Percentiles rank a stretch among this genome's conserved stretches.
These are phyloP conservation scores for Marisa cornuarietis DNA, from an alignment of 1,140 invertebrate species.

Conservation along the genomic window DNA sequence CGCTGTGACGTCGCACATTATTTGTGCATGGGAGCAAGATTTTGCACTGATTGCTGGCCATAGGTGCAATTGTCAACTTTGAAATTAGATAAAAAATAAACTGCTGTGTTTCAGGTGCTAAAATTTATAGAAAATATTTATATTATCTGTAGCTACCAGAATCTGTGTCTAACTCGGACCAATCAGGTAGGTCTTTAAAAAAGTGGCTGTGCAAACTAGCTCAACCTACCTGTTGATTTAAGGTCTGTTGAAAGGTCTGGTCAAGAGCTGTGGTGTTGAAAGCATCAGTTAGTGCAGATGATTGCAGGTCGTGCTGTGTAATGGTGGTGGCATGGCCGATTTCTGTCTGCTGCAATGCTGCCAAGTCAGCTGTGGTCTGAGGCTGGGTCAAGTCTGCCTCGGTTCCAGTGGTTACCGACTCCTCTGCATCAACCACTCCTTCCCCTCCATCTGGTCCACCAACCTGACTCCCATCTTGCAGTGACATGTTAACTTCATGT, in stretches of 20 bases:
- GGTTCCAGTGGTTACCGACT: constrained; percentile 25
- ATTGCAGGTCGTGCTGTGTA: constrained; percentile 47
- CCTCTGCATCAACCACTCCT: constrained; percentile 41
- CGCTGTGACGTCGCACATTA: too few species aligned
- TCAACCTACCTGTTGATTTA: constrained; percentile 52
- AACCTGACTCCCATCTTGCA: constrained; percentile 43
- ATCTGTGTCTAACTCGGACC: not conserved
- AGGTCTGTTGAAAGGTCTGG: constrained; percentile 47
- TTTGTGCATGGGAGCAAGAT: not conserved
- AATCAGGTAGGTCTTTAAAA: not conserved
- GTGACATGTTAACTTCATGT: constrained; percentile 68
- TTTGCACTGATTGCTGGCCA: too few species aligned
- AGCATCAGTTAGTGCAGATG: constrained; percentile 41
- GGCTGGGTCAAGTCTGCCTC: constrained; percentile 35
- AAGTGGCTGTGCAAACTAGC: not conserved
- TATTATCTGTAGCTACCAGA: too few species aligned
- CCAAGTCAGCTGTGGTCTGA: constrained; percentile 36
- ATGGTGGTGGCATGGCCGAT: constrained; percentile 37
- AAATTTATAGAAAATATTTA: too few species aligned
- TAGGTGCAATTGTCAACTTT: too few species aligned
- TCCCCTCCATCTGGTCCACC: constrained; percentile 24
- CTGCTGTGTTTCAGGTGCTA: too few species aligned
- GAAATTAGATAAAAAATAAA: too few species aligned
- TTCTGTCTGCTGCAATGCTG: constrained; percentile 35
- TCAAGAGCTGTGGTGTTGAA: constrained; percentile 37